Percentiles rank a stretch among this genome's conserved stretches.
phyloP scores from a whole-genome alignment of 1,140 invertebrate species.

The Charaxes varanes region DNA sequence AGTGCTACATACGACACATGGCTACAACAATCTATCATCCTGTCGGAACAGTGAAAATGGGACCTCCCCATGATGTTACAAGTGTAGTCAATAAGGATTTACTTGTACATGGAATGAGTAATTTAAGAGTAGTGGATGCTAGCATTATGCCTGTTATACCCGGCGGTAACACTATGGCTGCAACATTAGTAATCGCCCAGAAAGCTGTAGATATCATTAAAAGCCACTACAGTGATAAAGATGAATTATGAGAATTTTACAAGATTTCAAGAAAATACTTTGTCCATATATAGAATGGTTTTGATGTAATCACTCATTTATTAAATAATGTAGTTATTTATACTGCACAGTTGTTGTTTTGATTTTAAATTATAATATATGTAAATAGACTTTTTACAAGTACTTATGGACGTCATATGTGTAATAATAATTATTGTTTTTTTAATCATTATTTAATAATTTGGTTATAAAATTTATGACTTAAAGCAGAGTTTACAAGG shows the following conservation, averaged over 20 bases:
- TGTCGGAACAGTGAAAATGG: constrained; percentile 87
- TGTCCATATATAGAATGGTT: no score
- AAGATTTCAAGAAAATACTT: no score
- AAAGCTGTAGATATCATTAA: constrained; percentile 85
- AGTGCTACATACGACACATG: constrained; percentile 78
- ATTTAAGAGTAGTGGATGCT: constrained; percentile 85
- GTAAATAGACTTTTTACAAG: no score
- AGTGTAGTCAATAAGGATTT: constrained; percentile 82
- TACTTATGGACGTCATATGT: no score
- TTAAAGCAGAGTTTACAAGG: no score
- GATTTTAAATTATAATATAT: no score
- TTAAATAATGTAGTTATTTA: no score
- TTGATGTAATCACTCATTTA: no score
- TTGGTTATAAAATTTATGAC: no score
- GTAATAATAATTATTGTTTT: no score
- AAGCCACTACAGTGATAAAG: constrained; percentile 58
- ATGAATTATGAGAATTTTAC: constrained; percentile 31
- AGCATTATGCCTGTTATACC: constrained; percentile 86
- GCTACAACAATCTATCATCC: constrained; percentile 81
- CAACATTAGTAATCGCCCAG: constrained; percentile 86
- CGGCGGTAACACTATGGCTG: constrained; percentile 84
- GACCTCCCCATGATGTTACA: constrained; percentile 74
- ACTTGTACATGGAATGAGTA: constrained; percentile 78
- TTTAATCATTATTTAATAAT: no score
- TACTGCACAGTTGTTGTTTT: no score